Conservation (phyloP, 2,113 vertebrate species). For the Urocynchramus pylzowi region DNA sequence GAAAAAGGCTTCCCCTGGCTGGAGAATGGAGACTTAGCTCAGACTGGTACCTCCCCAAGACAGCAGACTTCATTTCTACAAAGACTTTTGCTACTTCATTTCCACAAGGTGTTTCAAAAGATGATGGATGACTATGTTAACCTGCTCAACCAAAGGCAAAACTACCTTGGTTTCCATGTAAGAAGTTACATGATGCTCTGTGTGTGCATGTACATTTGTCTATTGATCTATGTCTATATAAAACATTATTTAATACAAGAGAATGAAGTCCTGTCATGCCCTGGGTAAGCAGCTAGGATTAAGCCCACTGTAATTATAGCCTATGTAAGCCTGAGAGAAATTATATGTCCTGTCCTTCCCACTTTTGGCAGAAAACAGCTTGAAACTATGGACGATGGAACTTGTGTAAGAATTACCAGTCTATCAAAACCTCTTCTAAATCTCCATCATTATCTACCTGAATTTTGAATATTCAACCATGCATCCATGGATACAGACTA, state of each 20-base stretch:
- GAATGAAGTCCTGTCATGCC: neutral
- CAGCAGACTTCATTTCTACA: neutral
- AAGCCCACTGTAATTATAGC: neutral
- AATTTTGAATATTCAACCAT: neutral
- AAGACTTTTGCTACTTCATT: neutral
- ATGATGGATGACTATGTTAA: neutral
- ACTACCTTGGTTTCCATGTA: neutral
- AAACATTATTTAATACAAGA: neutral
- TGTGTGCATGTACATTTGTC: neutral
- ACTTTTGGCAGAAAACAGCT: neutral
- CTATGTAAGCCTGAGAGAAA: neutral
- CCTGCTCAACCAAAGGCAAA: neutral
- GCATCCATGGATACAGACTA: neutral
- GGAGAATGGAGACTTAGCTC: neutral
- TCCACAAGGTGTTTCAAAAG: neutral
- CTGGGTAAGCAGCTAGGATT: neutral
- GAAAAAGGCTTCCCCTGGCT: neutral
- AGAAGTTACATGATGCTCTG: neutral
- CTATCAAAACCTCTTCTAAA: neutral
- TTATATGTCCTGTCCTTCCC: neutral
- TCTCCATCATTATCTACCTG: neutral
- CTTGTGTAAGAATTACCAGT: neutral
- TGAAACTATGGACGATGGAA: neutral
- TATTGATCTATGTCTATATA: neutral
- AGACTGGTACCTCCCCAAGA: neutral